Conservation (phyloP, 1,140 invertebrate genomes). For the Eciton burchellii region DNA sequence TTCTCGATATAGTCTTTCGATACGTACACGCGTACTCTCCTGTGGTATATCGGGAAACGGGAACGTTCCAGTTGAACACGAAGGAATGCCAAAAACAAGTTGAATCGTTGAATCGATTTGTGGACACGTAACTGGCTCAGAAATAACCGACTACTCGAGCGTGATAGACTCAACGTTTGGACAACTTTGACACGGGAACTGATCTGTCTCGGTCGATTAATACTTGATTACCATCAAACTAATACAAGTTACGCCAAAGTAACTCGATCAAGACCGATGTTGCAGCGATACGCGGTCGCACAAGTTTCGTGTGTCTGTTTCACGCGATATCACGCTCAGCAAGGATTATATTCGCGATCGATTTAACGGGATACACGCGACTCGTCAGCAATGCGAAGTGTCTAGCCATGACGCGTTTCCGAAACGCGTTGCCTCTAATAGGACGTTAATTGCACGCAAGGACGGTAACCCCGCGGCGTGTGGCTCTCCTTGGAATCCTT, state of each 20-base stretch:
- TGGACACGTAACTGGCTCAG: background rate
- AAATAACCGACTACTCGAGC: background rate
- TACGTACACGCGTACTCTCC: background rate
- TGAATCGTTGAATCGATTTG: background rate
- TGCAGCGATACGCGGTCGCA: constrained; percentile 35
- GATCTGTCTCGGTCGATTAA: no score
- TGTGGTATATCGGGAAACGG: constrained; percentile 9
- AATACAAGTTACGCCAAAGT: background rate
- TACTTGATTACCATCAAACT: constrained; percentile 24
- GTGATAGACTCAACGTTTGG: constrained; percentile 1
- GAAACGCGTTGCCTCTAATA: constrained; percentile 40
- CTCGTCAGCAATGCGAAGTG: background rate
- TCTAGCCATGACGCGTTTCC: constrained; percentile 38
- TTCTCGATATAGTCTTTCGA: background rate
- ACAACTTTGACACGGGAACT: background rate
- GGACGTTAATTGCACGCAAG: constrained; percentile 48
- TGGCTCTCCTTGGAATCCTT: constrained; percentile 19
- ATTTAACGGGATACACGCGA: constrained; percentile 49
- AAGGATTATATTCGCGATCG: constrained; percentile 33
- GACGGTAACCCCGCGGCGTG: constrained; percentile 30
- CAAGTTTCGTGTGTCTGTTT: constrained; percentile 38
- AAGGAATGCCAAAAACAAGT: background rate
- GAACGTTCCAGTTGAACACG: background rate
- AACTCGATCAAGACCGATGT: constrained; percentile 42
- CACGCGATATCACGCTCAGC: constrained; percentile 13